Evolutionary conservation across 2,113 vertebrate genomes (phyloP), one percentile per base, ranked within the genome.

Genomic region (Ictalurus punctatus): DNA sequence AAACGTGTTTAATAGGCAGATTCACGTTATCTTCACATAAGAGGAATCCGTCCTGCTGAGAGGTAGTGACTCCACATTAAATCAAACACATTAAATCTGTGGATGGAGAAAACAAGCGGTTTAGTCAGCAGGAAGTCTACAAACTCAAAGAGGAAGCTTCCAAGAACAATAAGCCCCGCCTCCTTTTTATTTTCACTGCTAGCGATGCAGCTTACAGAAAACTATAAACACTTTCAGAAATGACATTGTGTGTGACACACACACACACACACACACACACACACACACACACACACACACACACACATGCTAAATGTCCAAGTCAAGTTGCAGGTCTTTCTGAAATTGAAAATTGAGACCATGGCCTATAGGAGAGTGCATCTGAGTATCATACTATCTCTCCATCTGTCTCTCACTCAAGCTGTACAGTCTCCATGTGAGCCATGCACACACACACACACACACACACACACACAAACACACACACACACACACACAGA

Each of bases 381-480:
- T 61, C 59, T 65, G 83, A 84, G 61, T 69, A 23, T 37, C 71
- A 85, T 23, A 84, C 83, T 30, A 67, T 61, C 79, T 59, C 82
- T 59, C 87, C 52, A 71, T 73, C 81, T 74, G 52, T 58, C 40
- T 54, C 17, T 73, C 63, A 34, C 58, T 73, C 79, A 59, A 61
- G 37, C 85, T 19, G 34, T 65, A 78, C 74, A 63, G 17, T 27
- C 44, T 37, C 19, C 27, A 8, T 54, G 37, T 84, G 37, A n/a
- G 2, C 23, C 69, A 71, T 63, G 78, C 80, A 84, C 90, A 90
- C 71, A 90, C 90, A 85, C 37, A 52, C 61, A 84, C 59, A n/a
- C 71, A 40, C 34, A 37, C 65, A 67, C 61, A 90, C 83, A 90
- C 84, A 89, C 73, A 85, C 85, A 84, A 80, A 87, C 88, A 90